Evolutionary conservation across 1,140 invertebrate species (phyloP).

Genomic region (Sycobia sp.): DNA sequence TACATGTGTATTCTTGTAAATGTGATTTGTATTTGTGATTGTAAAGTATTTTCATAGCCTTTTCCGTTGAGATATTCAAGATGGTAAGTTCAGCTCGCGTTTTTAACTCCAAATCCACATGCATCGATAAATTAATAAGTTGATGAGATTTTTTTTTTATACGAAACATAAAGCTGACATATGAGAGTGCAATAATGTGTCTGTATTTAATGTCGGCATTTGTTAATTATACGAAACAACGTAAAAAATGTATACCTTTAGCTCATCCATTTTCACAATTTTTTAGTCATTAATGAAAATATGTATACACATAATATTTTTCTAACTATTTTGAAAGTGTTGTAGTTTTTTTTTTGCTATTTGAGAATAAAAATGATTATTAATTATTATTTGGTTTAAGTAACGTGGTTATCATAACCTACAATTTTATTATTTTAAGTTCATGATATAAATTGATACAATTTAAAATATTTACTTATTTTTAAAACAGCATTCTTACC

Average conservation of each 20-base stretch:
- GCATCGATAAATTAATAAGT: slow-evolving; percentile 38
- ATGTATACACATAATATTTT: not conserved
- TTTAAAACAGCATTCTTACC: not conserved
- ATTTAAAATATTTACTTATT: too few relatives aligned
- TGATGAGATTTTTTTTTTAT: not conserved
- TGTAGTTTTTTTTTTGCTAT: not conserved
- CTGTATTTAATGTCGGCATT: slow-evolving; percentile 31
- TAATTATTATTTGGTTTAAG: slow-evolving; percentile 16
- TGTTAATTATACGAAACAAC: too few relatives aligned
- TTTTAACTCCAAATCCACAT: slow-evolving; percentile 40
- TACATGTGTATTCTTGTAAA: too few relatives aligned
- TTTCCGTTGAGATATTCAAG: slow-evolving; percentile 47
- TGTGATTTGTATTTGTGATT: too few relatives aligned
- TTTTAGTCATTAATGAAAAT: not conserved
- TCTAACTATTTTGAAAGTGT: not conserved
- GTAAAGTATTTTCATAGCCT: slow-evolving; percentile 31
- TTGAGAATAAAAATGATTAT: not conserved
- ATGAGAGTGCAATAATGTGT: slow-evolving; percentile 22
- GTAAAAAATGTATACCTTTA: too few relatives aligned
- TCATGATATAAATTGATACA: not conserved
- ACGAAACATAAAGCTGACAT: slow-evolving; percentile 31
- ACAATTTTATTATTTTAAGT: not conserved
- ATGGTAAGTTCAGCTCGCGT: slow-evolving; percentile 47
- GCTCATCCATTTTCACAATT: too few relatives aligned
- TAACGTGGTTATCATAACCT: slow-evolving; percentile 32